Evolutionary conservation across 2,797 vertebrate genomes (phyloP).

Genomic region (Pangasius djambal): DNA sequence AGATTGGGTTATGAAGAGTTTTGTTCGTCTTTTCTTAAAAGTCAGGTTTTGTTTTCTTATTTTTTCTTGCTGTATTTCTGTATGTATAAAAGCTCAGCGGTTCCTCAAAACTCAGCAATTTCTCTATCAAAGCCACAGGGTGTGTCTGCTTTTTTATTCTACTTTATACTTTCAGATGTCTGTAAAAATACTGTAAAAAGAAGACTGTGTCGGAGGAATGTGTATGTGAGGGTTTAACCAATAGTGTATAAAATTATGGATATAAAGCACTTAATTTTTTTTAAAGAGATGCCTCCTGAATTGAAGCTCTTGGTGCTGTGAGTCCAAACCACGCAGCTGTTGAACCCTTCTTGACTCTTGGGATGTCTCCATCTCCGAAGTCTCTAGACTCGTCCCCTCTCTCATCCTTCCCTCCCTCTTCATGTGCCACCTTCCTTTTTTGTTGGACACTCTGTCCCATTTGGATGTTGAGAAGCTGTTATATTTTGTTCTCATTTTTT

Average conservation of each 20-base stretch:
- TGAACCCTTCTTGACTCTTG: constrained; percentile 53
- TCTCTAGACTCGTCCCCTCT: constrained; percentile 54
- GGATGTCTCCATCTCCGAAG: constrained; percentile 35
- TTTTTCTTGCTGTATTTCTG: constrained; percentile 30
- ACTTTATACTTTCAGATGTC: constrained; percentile 54
- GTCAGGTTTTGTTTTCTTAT: constrained; percentile 1
- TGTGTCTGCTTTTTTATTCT: constrained; percentile 31
- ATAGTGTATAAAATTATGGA: constrained; percentile 60
- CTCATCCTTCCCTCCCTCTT: constrained; percentile 52
- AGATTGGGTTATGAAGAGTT: constrained; percentile 13
- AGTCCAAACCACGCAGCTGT: constrained; percentile 70
- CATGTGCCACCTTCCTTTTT: constrained; percentile 49
- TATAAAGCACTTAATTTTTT: constrained; percentile 89
- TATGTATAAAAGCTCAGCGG: constrained; percentile 18
- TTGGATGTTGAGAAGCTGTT: constrained; percentile 93
- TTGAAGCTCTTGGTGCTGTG: constrained; percentile 75
- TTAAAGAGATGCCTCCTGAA: constrained; percentile 69
- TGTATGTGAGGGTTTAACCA: constrained; percentile 55
- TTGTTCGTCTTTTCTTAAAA: constrained; percentile 15
- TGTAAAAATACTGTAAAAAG: constrained; percentile 51
- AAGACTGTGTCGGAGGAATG: constrained; percentile 65
- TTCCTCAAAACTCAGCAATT: constrained; percentile 50
- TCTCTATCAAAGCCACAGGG: constrained; percentile 62
- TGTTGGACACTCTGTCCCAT: constrained; percentile 74
- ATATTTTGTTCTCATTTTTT: constrained; percentile 82